These are phyloP conservation scores for Lamproptera curius DNA, from an alignment of 2,888 invertebrate species.

Conservation along the genomic window DNA sequence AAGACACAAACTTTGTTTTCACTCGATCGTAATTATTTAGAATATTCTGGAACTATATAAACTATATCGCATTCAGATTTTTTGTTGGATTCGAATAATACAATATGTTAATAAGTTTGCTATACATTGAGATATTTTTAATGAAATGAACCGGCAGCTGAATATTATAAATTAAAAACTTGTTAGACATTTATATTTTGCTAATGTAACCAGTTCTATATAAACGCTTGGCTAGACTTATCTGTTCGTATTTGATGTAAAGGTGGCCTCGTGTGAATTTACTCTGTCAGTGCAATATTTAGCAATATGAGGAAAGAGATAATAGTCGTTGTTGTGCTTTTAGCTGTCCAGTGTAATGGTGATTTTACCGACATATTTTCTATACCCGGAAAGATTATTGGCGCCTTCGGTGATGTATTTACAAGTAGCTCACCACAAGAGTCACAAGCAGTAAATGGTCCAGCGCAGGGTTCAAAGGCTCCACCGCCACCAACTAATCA, in stretches of 20 bases:
- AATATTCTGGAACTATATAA: no score
- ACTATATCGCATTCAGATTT: no score
- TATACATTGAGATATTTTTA: no score
- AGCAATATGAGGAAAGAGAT: slow-evolving; percentile 4
- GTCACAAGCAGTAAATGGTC: no score
- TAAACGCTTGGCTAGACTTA: not conserved
- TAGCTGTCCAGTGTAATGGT: slow-evolving; percentile 7
- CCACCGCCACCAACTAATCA: not conserved
- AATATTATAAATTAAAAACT: no score
- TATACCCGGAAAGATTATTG: not conserved
- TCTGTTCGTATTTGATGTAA: not conserved
- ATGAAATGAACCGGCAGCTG: no score
- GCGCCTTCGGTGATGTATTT: slow-evolving; percentile 3
- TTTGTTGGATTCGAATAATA: no score
- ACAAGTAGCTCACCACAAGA: not conserved
- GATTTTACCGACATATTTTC: not conserved
- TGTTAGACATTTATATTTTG: not conserved
- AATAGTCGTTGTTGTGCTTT: slow-evolving; percentile 2
- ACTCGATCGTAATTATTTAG: no score
- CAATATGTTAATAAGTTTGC: no score
- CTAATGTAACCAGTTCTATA: slow-evolving; percentile 8
- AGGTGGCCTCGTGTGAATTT: no score
- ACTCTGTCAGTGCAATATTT: not conserved
- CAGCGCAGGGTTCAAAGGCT: not conserved
- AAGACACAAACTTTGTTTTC: no score